Evolutionary conservation across 2,113 vertebrate species (phyloP).

Genomic region (Pollachius pollachius): DNA sequence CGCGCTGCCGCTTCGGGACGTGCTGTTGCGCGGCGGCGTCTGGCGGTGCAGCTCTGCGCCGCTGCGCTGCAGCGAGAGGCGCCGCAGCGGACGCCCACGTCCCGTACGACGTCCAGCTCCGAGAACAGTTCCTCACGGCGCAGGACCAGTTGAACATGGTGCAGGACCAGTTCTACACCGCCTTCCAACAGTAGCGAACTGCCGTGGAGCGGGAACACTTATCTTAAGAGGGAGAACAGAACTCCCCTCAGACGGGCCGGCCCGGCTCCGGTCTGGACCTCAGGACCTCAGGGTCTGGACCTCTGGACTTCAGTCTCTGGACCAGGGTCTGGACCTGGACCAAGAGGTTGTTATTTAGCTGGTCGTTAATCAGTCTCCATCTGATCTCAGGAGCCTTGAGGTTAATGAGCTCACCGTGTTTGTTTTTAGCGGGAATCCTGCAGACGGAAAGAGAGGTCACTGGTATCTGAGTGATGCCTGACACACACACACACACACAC

Average conservation of each 20-base stretch:
- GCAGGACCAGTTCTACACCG: conserved; percentile 90
- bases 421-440: too few species aligned
- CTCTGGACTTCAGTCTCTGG: background rate
- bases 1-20: conserved; percentile 92
- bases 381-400: too few species aligned
- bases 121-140: conserved; percentile 85
- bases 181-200: conserved; percentile 85
- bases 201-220: background rate
- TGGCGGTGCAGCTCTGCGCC: conserved; percentile 79
- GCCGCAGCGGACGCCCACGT: conserved; percentile 84
- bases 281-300: conserved; percentile 4
- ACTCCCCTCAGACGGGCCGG: too few species aligned
- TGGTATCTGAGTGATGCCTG: too few species aligned
- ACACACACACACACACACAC: too few species aligned
- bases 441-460: too few species aligned
- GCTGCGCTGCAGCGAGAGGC: conserved; percentile 83
- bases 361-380: too few species aligned
- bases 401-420: too few species aligned
- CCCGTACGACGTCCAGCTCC: conserved; percentile 89
- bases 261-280: background rate
- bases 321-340: background rate
- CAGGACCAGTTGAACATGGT: conserved; percentile 85
- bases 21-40: conserved; percentile 86
- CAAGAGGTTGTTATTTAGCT: too few species aligned
- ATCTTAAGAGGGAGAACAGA: background rate